Evolutionary conservation across 2,888 invertebrate genomes (phyloP).

Genomic region (Drosophila cracens): DNA sequence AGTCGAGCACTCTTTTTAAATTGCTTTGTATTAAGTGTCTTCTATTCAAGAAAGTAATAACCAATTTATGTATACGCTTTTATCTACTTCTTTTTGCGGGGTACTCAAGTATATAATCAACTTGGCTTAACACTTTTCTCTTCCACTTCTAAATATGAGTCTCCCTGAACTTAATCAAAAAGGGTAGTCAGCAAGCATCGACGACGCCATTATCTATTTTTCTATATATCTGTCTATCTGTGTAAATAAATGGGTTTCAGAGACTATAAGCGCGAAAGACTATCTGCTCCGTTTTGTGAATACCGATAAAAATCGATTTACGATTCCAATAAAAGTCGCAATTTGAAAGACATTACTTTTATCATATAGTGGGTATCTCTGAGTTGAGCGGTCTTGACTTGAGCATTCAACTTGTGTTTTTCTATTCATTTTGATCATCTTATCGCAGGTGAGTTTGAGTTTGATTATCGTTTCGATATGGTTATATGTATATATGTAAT

Average conservation of each 20-base stretch:
- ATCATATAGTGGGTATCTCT: neutral
- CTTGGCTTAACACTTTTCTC: neutral
- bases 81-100: neutral
- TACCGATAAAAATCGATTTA: neutral
- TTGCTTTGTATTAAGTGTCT: no score
- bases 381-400: neutral
- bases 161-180: neutral
- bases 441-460: slow-evolving; percentile 33
- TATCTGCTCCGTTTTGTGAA: neutral
- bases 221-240: neutral
- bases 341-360: neutral
- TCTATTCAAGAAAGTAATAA: neutral
- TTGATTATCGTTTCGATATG: slow-evolving; percentile 2
- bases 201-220: neutral
- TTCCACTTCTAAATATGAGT: neutral
- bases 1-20: neutral
- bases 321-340: neutral
- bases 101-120: neutral
- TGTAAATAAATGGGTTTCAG: no score
- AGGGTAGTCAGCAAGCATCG: neutral
- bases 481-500: slow-evolving; percentile 59
- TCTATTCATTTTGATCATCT: slow-evolving; percentile 18
- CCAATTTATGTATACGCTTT: neutral
- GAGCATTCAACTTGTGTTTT: neutral
- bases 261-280: no score